Evolutionary conservation across 2,888 invertebrate species (phyloP).

Genomic region (Acleris cristana): DNA sequence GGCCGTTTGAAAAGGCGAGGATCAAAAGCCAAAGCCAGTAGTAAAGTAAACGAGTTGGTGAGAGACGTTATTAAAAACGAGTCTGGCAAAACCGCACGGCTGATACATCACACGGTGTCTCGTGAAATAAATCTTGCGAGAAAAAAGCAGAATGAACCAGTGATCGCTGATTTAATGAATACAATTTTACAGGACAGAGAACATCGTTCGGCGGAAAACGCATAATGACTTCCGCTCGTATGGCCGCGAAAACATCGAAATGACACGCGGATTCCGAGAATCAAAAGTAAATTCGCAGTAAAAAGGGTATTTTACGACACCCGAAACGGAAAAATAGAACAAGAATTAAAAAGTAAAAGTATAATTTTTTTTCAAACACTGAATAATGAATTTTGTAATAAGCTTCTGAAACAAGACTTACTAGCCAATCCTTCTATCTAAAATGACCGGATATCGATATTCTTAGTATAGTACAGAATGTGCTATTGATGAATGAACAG

Average conservation of each 20-base stretch:
- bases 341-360: conserved; percentile 6
- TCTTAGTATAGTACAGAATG: background rate
- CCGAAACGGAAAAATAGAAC: conserved; percentile 10
- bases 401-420: too few relatives aligned
- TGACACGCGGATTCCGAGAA: conserved; percentile 42
- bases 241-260: conserved; percentile 72
- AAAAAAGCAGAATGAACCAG: conserved; percentile 56
- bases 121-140: conserved; percentile 45
- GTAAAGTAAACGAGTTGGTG: conserved; percentile 39
- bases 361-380: background rate
- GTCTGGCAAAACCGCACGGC: conserved; percentile 44
- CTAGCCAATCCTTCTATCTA: too few relatives aligned
- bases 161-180: conserved; percentile 77
- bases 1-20: conserved; percentile 42
- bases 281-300: conserved; percentile 14
- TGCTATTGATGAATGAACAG: background rate
- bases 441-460: too few relatives aligned
- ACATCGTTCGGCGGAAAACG: conserved; percentile 75
- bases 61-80: conserved; percentile 44
- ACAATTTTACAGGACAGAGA: conserved; percentile 74
- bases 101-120: conserved; percentile 15
- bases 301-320: conserved; percentile 26
- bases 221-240: conserved; percentile 79
- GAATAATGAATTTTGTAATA: background rate
- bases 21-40: conserved; percentile 44